These are phyloP conservation scores for Amblyteles armatorius DNA, from an alignment of 2,888 invertebrate species.

Conservation along the genomic window DNA sequence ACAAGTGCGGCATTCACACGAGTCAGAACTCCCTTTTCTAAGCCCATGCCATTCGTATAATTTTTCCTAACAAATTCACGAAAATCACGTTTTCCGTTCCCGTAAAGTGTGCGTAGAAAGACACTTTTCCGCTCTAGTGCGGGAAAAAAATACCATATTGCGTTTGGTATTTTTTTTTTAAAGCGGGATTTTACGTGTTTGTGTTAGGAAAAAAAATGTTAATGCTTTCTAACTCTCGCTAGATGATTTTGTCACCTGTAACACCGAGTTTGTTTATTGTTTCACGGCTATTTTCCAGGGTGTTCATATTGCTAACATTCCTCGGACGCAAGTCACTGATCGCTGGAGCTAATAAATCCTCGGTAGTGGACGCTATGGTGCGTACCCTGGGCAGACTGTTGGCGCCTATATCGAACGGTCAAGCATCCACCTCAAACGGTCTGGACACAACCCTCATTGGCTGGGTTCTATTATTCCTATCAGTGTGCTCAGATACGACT, in stretches of 20 bases:
- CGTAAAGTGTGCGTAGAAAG: too few relatives aligned
- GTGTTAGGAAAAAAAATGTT: not conserved
- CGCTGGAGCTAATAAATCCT: constrained; percentile 86
- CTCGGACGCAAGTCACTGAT: constrained; percentile 91
- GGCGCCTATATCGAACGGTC: constrained; percentile 84
- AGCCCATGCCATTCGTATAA: too few relatives aligned
- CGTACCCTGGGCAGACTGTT: constrained; percentile 87
- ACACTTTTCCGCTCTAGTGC: too few relatives aligned
- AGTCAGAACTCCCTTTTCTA: too few relatives aligned
- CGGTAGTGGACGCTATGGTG: constrained; percentile 88
- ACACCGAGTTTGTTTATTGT: constrained; percentile 47
- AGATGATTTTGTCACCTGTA: not conserved
- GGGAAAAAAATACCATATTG: too few relatives aligned
- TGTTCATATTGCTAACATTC: constrained; percentile 94
- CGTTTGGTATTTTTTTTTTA: too few relatives aligned
- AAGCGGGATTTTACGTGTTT: too few relatives aligned
- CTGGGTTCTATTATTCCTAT: constrained; percentile 91
- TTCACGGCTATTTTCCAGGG: constrained; percentile 85
- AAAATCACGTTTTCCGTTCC: too few relatives aligned
- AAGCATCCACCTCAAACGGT: constrained; percentile 74
- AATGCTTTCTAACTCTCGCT: not conserved
- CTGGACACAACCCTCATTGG: constrained; percentile 86
- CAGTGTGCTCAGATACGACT: constrained; percentile 88
- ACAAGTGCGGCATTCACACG: too few relatives aligned
- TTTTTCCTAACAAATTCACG: too few relatives aligned